Evolutionary conservation across 53 echinoderm and acorn worm species (phyloP), one percentile per base, ranked within the genome.

Genomic region (Mesocentrotus franciscanus): DNA sequence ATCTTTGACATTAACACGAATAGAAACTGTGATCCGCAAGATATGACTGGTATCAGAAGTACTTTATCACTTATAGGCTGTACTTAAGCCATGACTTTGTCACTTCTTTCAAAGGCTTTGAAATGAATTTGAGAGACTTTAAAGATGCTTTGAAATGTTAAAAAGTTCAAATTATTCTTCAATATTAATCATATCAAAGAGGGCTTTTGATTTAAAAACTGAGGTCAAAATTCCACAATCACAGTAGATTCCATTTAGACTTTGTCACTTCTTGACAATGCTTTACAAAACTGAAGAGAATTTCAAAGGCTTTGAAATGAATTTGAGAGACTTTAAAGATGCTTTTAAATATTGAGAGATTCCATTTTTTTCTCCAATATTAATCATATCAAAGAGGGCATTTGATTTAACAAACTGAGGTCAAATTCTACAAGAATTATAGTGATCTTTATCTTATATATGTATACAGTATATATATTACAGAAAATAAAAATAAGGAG

Each of bases 1-100:
- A 87, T 87, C 87, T 87, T 58, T 87, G 87, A 58, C 87, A 87
- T 29, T 42, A 39, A 13, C 42, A 27, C 81, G 42, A 42, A 81
- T 81, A 81, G 42, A 81, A 42, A 42, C 81, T 81, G 29, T 20
- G 42, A 20, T 81, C 8, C 20, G 8, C 0, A 17, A 36, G 81
- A 33, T 36, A 42, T 18, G 15, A 33, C 20, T 20, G 81, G 42
- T 36, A 39, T 17, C 39, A 81, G 36, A 39, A 81, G 81, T 81
- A 12, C 81, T 81, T 81, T 42, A 81, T 81, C 81, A 39, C 17
- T 16, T 39, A 29, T 76, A 12, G 76, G 30, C 33, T 11, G 32
- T 12, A 13, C 76, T 32, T 29, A 15, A 33, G 1, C 32, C 81
- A 42, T 81, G 20, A 39, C 42, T 18, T 42, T 42, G 36, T 39